Conservation (phyloP, 2,888 invertebrate genomes). For the Latrodectus elegans region DNA sequence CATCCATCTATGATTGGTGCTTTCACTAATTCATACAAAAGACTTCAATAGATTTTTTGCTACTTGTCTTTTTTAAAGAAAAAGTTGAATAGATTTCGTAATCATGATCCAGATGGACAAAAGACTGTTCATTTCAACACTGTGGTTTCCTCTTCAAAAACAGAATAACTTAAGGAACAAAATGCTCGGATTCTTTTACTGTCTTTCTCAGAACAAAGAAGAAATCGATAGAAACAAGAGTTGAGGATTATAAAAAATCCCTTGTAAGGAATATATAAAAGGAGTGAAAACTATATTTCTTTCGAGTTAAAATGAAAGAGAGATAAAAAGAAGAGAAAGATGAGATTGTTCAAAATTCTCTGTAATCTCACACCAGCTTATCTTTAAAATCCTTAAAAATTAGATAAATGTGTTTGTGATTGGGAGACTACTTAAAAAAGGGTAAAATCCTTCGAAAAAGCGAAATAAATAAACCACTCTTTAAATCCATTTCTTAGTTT, state of each 20-base stretch:
- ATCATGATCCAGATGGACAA: slow-evolving; percentile 42
- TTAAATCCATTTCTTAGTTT: background rate
- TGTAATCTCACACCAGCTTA: slow-evolving; percentile 12
- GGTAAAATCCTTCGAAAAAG: background rate
- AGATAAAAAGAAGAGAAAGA: slow-evolving; percentile 9
- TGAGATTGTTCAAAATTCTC: slow-evolving; percentile 15
- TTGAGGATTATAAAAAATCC: slow-evolving; percentile 21
- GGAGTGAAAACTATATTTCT: slow-evolving; percentile 28
- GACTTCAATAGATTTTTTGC: no score
- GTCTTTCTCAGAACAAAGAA: slow-evolving; percentile 42
- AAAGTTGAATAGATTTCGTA: slow-evolving; percentile 24
- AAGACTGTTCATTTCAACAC: slow-evolving; percentile 39
- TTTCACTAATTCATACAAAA: no score
- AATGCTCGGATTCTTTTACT: slow-evolving; percentile 43
- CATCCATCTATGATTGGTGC: no score
- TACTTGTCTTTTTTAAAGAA: no score
- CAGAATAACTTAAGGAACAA: slow-evolving; percentile 31
- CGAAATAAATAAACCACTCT: background rate
- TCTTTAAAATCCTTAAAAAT: slow-evolving; percentile 15
- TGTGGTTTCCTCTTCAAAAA: slow-evolving; percentile 36
- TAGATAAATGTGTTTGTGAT: slow-evolving; percentile 25
- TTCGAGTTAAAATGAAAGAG: background rate
- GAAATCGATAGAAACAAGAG: slow-evolving; percentile 36
- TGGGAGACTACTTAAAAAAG: background rate
- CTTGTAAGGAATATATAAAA: slow-evolving; percentile 12